Conservation (phyloP, 2,888 invertebrate genomes). For the Dryomyza anilis region DNA sequence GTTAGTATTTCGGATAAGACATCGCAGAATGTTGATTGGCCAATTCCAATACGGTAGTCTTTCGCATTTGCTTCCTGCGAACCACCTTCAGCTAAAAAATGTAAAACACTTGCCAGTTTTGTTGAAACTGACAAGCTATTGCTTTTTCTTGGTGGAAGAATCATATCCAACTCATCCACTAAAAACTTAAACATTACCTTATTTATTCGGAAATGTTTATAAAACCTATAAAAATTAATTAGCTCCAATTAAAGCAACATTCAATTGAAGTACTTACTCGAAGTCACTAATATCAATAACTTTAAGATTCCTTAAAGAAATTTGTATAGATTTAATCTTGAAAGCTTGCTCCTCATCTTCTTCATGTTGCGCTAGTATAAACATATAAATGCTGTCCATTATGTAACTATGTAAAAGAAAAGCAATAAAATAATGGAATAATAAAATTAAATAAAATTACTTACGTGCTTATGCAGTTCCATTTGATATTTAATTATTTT, state of each 20-base stretch:
- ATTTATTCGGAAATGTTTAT: background rate
- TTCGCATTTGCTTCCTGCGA: background rate
- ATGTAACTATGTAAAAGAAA: too few relatives aligned
- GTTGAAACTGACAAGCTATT: background rate
- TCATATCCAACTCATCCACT: background rate
- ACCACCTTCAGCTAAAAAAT: background rate
- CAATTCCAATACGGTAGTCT: background rate
- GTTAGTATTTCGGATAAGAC: background rate
- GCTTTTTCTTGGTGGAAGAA: background rate
- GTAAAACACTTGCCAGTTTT: background rate
- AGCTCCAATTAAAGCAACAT: background rate
- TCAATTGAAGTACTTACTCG: background rate
- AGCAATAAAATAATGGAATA: background rate
- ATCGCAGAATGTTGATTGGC: background rate
- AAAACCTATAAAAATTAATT: background rate
- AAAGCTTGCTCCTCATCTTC: background rate
- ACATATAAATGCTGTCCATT: too few relatives aligned
- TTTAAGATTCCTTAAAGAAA: background rate
- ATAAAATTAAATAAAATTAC: background rate
- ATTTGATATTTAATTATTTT: too few relatives aligned
- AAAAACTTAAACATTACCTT: background rate
- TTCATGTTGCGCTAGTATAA: background rate
- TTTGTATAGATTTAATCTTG: background rate
- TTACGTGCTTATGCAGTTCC: background rate
- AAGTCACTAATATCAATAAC: background rate